phyloP scores from a whole-genome alignment of 2,888 invertebrate species.

The Gymnosoma rotundatum region DNA sequence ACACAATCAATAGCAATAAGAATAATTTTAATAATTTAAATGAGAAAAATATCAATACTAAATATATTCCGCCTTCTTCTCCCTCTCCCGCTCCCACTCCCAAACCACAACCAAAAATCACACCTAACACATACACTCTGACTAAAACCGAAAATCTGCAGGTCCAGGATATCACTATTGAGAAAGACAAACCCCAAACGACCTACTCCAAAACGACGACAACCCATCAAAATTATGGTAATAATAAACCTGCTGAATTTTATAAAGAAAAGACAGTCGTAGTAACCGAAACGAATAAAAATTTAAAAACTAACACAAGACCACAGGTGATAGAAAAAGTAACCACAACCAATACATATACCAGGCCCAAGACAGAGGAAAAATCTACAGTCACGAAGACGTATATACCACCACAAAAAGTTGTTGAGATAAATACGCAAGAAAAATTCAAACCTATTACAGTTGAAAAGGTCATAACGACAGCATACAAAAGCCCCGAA shows the following conservation, averaged over 20 bases:
- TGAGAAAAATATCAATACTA: constrained; percentile 66
- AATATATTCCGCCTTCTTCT: constrained; percentile 79
- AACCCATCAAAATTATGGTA: constrained; percentile 75
- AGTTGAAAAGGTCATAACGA: constrained; percentile 54
- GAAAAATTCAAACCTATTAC: constrained; percentile 30
- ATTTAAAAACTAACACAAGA: constrained; percentile 42
- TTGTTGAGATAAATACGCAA: constrained; percentile 27
- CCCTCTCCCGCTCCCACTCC: constrained; percentile 69
- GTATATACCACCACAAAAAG: constrained; percentile 35
- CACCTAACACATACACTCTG: constrained; percentile 53
- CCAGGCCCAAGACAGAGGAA: background rate
- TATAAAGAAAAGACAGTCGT: constrained; percentile 74
- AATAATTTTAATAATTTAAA: constrained; percentile 60
- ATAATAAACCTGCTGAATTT: constrained; percentile 74
- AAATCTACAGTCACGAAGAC: constrained; percentile 41
- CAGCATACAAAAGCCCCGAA: constrained; percentile 49
- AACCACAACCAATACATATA: constrained; percentile 24
- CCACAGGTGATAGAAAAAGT: constrained; percentile 43
- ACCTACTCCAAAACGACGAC: constrained; percentile 74
- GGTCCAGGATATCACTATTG: constrained; percentile 76
- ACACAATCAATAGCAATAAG: constrained; percentile 68
- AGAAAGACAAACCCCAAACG: constrained; percentile 75
- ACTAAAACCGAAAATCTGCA: constrained; percentile 43
- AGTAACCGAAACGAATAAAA: constrained; percentile 52
- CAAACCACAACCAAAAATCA: constrained; percentile 52